phyloP scores from a whole-genome alignment of 2,888 invertebrate genomes.

The Watsonalla cultraria region DNA sequence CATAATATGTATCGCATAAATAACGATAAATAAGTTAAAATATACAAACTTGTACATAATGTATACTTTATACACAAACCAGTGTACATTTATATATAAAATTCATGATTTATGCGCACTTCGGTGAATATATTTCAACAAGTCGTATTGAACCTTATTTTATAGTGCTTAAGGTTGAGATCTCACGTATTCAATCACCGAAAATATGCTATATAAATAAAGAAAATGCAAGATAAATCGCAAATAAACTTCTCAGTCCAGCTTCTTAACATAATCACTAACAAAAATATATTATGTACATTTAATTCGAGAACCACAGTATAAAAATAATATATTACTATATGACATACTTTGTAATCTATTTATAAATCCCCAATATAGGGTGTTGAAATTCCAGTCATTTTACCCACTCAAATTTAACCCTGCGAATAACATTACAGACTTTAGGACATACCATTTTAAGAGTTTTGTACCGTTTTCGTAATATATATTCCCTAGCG shows the following conservation, averaged over 20 bases:
- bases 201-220: background rate
- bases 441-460: too few relatives aligned
- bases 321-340: too few relatives aligned
- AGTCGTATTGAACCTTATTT: background rate
- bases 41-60: conserved; percentile 22
- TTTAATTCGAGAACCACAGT: background rate
- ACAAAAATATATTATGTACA: background rate
- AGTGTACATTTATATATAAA: conserved; percentile 57
- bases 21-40: conserved; percentile 15
- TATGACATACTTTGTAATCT: too few relatives aligned
- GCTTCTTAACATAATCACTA: conserved; percentile 9
- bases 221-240: conserved; percentile 1
- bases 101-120: conserved; percentile 17
- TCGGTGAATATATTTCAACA: conserved; percentile 10
- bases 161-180: background rate
- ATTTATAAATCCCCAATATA: too few relatives aligned
- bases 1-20: background rate
- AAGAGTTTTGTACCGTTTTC: too few relatives aligned
- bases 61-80: conserved; percentile 57
- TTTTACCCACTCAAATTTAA: too few relatives aligned
- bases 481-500: too few relatives aligned
- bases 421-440: too few relatives aligned
- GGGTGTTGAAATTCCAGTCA: too few relatives aligned
- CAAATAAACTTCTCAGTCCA: conserved; percentile 14
- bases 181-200: background rate